Conservation (phyloP, 1,140 invertebrate species). For the Akabosia matsudoensis region DNA sequence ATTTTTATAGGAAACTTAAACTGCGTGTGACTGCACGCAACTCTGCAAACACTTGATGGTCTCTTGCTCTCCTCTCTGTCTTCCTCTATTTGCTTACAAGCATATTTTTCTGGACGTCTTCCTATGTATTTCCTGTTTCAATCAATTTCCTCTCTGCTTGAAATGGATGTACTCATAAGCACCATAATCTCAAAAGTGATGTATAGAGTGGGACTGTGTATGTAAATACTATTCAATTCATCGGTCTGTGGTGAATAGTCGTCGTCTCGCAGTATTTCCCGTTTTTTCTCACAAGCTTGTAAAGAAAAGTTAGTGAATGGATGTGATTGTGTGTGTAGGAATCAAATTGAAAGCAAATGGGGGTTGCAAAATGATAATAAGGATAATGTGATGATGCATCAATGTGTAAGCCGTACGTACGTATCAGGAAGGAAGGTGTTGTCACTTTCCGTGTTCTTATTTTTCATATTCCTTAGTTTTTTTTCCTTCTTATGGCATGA, state of each 20-base stretch:
- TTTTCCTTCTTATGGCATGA: no score
- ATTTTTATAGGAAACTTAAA: no score
- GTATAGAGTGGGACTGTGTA: no score
- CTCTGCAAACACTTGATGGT: slow-evolving; percentile 10
- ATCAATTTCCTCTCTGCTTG: not conserved
- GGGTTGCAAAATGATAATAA: not conserved
- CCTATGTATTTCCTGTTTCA: slow-evolving; percentile 21
- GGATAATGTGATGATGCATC: not conserved
- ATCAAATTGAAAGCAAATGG: not conserved
- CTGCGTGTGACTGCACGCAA: not conserved
- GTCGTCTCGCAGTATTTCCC: no score
- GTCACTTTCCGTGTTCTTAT: not conserved
- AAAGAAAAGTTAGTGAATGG: not conserved
- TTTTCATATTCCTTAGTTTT: not conserved
- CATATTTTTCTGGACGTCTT: slow-evolving; percentile 13
- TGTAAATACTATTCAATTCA: no score
- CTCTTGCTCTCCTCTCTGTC: not conserved
- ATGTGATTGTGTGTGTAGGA: not conserved
- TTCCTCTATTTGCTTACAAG: not conserved
- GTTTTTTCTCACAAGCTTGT: not conserved
- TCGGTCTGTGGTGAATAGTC: no score
- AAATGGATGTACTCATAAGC: not conserved
- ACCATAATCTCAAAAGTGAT: not conserved
- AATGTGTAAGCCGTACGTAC: not conserved
- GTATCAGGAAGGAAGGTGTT: slow-evolving; percentile 20